Evolutionary conservation across 2,113 vertebrate genomes (phyloP).

Genomic region (Malurus cyaneus): DNA sequence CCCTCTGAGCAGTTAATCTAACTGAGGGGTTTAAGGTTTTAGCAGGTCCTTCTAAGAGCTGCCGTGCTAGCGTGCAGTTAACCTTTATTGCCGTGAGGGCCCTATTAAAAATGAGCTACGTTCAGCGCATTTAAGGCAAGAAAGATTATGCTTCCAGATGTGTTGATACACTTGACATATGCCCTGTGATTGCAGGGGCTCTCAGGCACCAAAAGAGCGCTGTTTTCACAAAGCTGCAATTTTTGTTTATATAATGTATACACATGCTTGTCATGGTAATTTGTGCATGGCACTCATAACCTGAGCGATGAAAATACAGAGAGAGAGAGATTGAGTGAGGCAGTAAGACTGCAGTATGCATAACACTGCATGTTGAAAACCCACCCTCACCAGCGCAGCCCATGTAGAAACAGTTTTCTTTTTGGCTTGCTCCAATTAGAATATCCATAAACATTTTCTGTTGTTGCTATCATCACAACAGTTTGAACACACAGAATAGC

Average conservation of each 20-base stretch:
- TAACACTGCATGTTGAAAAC: not conserved
- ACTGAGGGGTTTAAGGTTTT: slow-evolving; percentile 49
- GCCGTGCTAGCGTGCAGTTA: slow-evolving; percentile 10
- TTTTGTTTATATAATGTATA: slow-evolving; percentile 11
- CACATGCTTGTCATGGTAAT: slow-evolving; percentile 18
- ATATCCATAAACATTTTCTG: slow-evolving; percentile 5
- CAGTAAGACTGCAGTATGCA: not conserved
- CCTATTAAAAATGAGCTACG: slow-evolving; percentile 56
- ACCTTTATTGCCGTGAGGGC: slow-evolving; percentile 49
- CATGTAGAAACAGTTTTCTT: not conserved
- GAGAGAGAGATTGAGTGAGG: not conserved
- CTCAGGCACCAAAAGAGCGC: not conserved
- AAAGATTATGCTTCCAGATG: slow-evolving; percentile 49
- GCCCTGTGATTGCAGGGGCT: slow-evolving; percentile 18
- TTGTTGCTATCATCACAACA: not conserved
- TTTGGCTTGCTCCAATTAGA: slow-evolving; percentile 1
- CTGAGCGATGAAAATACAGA: not conserved
- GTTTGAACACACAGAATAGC: not conserved
- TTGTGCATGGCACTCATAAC: not conserved
- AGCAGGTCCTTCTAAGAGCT: slow-evolving; percentile 53
- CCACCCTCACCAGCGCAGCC: not conserved
- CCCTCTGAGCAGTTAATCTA: slow-evolving; percentile 49
- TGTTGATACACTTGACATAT: slow-evolving; percentile 50
- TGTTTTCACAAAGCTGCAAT: slow-evolving; percentile 3
- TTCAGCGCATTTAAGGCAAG: slow-evolving; percentile 22